A percentile compares a stretch with the other conserved stretches of the same genome.
These are phyloP conservation scores for Chorisops tibialis DNA, from an alignment of 2,888 invertebrate genomes.

Conservation along the genomic window DNA sequence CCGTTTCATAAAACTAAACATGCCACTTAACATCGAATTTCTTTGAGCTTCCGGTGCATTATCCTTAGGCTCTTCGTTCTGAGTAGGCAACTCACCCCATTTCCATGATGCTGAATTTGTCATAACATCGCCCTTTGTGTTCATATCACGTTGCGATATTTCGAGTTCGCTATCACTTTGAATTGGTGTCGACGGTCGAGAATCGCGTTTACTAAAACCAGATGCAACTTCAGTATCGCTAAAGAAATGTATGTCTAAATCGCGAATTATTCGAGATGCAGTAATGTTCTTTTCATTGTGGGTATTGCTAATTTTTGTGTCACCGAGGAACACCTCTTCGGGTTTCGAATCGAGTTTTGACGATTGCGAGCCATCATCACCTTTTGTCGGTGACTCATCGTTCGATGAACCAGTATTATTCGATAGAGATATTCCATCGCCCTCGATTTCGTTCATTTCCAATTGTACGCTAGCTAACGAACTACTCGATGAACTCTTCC, in stretches of 20 bases:
- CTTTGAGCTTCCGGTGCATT: conserved; percentile 45
- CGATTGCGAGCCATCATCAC: conserved; percentile 35
- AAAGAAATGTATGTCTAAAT: conserved; percentile 80
- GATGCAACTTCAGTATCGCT: conserved; percentile 89
- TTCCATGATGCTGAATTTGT: conserved; percentile 65
- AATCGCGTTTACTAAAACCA: conserved; percentile 52
- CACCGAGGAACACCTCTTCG: conserved; percentile 38
- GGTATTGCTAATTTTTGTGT: conserved; percentile 7
- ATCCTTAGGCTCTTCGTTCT: conserved; percentile 42
- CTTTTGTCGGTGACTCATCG: conserved; percentile 47
- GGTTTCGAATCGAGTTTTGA: conserved; percentile 39
- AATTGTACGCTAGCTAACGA: conserved; percentile 44
- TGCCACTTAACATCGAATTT: conserved; percentile 79
- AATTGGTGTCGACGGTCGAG: conserved; percentile 77
- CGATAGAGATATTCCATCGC: conserved; percentile 43
- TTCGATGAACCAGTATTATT: conserved; percentile 44
- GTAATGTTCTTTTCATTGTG: conserved; percentile 45
- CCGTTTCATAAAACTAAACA: conserved; percentile 90
- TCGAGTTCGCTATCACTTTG: conserved; percentile 96
- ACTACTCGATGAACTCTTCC: conserved; percentile 61
- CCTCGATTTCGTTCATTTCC: conserved; percentile 33
- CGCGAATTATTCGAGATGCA: conserved; percentile 51
- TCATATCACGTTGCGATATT: conserved; percentile 54
- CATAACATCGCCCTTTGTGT: conserved; percentile 41
- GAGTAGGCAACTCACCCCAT: conserved; percentile 79